Percentiles rank a stretch among this genome's conserved stretches.
Conservation (phyloP, 2,797 vertebrate species). For the Cebuella pygmaea region DNA sequence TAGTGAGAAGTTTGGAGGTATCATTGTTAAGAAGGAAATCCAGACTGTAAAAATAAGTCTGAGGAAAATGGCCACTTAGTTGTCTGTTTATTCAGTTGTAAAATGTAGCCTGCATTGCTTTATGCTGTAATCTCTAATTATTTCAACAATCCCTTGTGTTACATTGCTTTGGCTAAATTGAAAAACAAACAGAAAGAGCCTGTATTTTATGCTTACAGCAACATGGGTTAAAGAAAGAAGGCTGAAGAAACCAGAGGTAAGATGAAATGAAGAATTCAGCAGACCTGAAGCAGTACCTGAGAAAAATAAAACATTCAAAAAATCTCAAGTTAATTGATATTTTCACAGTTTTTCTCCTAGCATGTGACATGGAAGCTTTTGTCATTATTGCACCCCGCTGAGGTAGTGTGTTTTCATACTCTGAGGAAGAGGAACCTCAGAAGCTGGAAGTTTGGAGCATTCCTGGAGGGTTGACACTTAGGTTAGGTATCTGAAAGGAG, state of each 20-base stretch:
- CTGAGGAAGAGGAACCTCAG: neutral
- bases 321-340: neutral
- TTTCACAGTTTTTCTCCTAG: neutral
- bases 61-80: neutral
- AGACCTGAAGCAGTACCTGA: neutral
- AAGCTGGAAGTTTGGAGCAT: neutral
- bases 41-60: neutral
- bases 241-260: neutral
- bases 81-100: neutral
- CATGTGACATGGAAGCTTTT: neutral
- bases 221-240: neutral
- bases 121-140: neutral
- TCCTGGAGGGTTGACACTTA: neutral
- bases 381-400: neutral
- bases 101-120: neutral
- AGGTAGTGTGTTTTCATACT: neutral
- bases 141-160: neutral
- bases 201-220: neutral
- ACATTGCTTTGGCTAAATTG: neutral
- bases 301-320: neutral
- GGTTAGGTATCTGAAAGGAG: neutral
- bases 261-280: neutral
- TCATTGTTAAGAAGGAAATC: neutral
- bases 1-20: neutral
- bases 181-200: neutral